phyloP scores from a whole-genome alignment of 2,888 invertebrate genomes.

The Allolobophora icterica region DNA sequence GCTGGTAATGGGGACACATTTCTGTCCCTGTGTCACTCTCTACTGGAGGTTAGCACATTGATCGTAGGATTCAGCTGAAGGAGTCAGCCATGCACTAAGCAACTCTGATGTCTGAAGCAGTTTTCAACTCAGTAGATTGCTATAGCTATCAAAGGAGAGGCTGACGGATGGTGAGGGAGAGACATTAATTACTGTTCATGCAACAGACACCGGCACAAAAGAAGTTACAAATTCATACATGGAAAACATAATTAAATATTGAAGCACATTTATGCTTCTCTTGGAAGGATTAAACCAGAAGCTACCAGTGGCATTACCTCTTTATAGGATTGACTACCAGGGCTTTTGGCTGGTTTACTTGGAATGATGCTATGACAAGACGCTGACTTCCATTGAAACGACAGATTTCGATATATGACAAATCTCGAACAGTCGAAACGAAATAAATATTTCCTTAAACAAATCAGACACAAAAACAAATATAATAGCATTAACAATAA shows the following conservation, averaged over 20 bases:
- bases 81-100: too few species aligned
- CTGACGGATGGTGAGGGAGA: too few species aligned
- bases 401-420: slow-evolving; percentile 87
- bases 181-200: too few species aligned
- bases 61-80: too few species aligned
- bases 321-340: slow-evolving; percentile 96
- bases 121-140: too few species aligned
- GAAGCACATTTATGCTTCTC: background rate
- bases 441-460: slow-evolving; percentile 84
- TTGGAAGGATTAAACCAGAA: background rate
- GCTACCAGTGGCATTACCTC: slow-evolving; percentile 64
- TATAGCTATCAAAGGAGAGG: too few species aligned
- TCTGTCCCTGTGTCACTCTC: too few species aligned
- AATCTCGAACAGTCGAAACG: slow-evolving; percentile 94
- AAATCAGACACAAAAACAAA: slow-evolving; percentile 7
- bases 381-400: slow-evolving; percentile 89
- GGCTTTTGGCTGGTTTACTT: slow-evolving; percentile 89
- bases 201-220: too few species aligned
- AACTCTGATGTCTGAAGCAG: too few species aligned
- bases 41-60: too few species aligned
- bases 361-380: slow-evolving; percentile 87
- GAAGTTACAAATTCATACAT: too few species aligned
- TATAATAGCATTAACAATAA: background rate
- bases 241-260: background rate
- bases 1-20: too few species aligned